Evolutionary conservation across 2,888 invertebrate genomes (phyloP), one percentile per base, ranked within the genome.

Genomic region (Andrena bicolor): DNA sequence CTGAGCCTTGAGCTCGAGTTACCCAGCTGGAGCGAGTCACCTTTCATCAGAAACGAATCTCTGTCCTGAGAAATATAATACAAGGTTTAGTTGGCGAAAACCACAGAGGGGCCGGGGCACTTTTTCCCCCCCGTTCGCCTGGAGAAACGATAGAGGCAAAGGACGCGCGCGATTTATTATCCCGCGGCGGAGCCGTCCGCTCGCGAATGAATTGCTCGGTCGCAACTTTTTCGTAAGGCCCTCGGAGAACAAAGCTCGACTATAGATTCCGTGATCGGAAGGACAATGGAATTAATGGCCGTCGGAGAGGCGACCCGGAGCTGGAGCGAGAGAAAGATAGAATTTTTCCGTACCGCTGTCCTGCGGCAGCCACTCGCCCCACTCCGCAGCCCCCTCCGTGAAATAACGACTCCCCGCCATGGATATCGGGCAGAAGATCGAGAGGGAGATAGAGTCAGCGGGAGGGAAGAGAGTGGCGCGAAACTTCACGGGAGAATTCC

Each of bases 241-340:
- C 83, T 75, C 86, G 66, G 86, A 63, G 88, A 86, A 88, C 85
- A 88, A 88, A 85, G 82, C 83, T 77, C 61, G 69, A 86, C 88
- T 86, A 86, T 88, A 80, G 86, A 88, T 88, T 78, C 69, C 77
- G 73, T 79, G 88, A 88, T 87, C 87, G 82, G 85, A 83, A 82
- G 85, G 83, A 88, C 87, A 88, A 88, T 88, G 80, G 85, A 87
- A 88, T 88, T 88, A 88, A 88, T 87, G 88, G 87, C 73, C 78
- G 78, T 71, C 60, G 80, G 41, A 81, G 81, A 53, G 78, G 72
- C 72, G 74, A 49, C 69, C 53, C 56, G 56, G 10, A 23, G 41
- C 10, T 28, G n/a, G 41, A 10, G 28, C 26, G 69, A 48, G 60
- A n/a, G 23, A 10, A 66, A 72, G 69, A 72, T 83, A 80, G 81